Evolutionary conservation across 2,113 vertebrate species (phyloP).

Genomic region (Vidua macroura): DNA sequence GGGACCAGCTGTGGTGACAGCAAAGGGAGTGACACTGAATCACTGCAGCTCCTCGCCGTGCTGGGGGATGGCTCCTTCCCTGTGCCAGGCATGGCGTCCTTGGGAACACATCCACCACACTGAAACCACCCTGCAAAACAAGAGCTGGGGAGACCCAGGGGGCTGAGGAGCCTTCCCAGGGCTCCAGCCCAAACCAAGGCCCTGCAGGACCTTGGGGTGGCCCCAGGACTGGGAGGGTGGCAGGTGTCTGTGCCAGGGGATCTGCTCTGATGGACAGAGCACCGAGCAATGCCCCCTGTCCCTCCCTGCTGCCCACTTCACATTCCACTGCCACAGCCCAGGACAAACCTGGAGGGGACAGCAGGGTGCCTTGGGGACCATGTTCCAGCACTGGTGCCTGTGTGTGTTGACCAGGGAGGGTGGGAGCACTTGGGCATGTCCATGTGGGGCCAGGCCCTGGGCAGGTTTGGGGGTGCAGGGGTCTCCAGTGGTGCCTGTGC

Average conservation of each 20-base stretch:
- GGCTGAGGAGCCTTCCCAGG: neutral
- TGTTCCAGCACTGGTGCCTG: fast-evolving
- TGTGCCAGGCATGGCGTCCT: fast-evolving
- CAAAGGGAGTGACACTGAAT: fast-evolving
- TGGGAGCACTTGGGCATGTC: fast-evolving
- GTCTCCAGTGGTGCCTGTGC: fast-evolving
- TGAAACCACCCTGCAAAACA: neutral
- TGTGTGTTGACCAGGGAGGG: fast-evolving
- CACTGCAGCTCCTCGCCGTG: fast-evolving
- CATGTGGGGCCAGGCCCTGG: neutral
- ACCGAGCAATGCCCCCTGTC: fast-evolving
- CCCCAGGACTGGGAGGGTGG: neutral
- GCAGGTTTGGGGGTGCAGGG: neutral
- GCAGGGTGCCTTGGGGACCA: neutral
- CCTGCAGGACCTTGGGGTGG: fast-evolving
- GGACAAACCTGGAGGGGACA: neutral
- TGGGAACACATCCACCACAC: fast-evolving
- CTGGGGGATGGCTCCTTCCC: neutral
- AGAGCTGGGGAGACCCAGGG: neutral
- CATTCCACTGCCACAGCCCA: neutral
- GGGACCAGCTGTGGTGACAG: fast-evolving
- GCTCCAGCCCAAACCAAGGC: neutral
- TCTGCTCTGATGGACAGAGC: neutral
- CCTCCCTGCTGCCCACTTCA: neutral
- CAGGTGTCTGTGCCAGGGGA: neutral